phyloP scores from a whole-genome alignment of 1,140 invertebrate species.

The Heterodera carotae region DNA sequence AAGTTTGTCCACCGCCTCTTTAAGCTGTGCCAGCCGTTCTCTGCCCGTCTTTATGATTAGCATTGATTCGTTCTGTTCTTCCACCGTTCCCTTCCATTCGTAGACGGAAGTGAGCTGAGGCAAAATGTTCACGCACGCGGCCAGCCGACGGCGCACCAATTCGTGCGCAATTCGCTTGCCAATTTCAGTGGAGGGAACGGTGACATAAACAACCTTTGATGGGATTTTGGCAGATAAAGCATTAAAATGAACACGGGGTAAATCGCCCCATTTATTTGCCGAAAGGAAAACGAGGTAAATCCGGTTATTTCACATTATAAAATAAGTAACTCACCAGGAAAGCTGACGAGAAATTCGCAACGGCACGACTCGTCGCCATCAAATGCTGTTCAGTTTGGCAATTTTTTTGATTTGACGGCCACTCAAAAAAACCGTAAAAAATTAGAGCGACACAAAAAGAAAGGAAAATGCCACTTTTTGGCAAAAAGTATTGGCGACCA shows the following conservation, averaged over 20 bases:
- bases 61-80: constrained; percentile 21
- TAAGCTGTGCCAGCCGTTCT: constrained; percentile 2
- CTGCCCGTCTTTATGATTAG: constrained; percentile 26
- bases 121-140: constrained; percentile 32
- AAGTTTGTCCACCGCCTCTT: constrained; percentile 7
- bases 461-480: no score
- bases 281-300: no score
- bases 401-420: not conserved
- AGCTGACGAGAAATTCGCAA: not conserved
- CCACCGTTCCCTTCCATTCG: constrained; percentile 27
- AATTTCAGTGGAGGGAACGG: constrained; percentile 27
- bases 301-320: no score
- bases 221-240: not conserved
- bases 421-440: no score
- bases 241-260: no score
- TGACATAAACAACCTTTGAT: constrained; percentile 31
- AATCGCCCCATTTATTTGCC: no score
- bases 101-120: constrained; percentile 20
- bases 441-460: no score
- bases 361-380: not conserved
- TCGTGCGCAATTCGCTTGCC: constrained; percentile 24
- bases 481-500: no score
- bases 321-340: not conserved
- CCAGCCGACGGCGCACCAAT: constrained; percentile 20
- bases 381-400: not conserved